Evolutionary conservation across 2,888 invertebrate species (phyloP), one percentile per base, ranked within the genome.

Genomic region (Apoderus coryli): DNA sequence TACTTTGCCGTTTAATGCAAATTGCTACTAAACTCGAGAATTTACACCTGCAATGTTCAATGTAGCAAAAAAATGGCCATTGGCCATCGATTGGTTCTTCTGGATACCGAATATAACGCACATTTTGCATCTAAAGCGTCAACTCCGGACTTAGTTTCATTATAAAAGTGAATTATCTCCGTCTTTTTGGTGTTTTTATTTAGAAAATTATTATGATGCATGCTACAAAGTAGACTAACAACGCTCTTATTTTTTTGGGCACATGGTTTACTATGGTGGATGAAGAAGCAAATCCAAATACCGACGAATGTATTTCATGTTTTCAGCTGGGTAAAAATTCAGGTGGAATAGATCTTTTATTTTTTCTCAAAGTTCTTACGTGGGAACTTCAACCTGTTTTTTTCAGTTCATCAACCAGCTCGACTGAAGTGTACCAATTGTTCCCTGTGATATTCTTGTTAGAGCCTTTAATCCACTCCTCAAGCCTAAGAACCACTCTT

Each of bases 331-430:
- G 38, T 26, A 41, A 32, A 38, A 47, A 46, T 36, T 43, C 37
- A 15, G 31, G 12, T 14, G 44, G 45, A 32, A 45, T 43, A 31
- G 41, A 40, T 26, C 31, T 34, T 36, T 45, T 46, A 25, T 46
- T 44, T 35, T 43, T 46, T 29, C 31, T 41, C 29, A 45, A 24
- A 9, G 41, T 39, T 4, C 44, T 43, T 5, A 44, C 31, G 29
- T 36, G 37, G 7, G n/a, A n/a, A n/a, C n/a, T n/a, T n/a, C n/a
- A n/a, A n/a, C n/a, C n/a, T n/a, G 38, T 39, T 16, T 24, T 16
- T 5, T 30, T 25, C 29, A 40, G 31, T 25, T 26, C 23, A n/a
- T 30, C 10, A 13, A 11, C 25, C 15, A 11, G 14, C 14, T 3
- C 14, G 14, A 25, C 10, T 14, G 14, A 24, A 6, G 36, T 35